Percentiles rank a stretch among this genome's conserved stretches.
Conservation (phyloP, 1,140 invertebrate genomes). For the Drosophila sechellia region DNA sequence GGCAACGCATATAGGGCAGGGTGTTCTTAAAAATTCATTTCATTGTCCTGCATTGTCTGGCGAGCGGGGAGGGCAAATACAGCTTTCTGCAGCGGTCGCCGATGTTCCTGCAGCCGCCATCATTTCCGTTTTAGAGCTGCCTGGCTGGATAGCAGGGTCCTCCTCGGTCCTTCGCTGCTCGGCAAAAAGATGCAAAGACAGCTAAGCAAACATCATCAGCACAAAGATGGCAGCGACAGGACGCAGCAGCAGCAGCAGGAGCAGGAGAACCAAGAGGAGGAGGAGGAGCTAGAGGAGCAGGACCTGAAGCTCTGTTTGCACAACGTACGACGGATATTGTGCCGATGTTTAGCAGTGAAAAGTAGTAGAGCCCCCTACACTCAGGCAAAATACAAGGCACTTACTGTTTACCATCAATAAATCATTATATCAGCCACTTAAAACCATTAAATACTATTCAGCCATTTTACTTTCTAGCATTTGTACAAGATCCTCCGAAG, state of each 20-base stretch:
- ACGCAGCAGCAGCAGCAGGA: slow-evolving; percentile 24
- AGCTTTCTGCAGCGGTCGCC: slow-evolving; percentile 73
- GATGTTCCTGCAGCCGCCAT: slow-evolving; percentile 69
- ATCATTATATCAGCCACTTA: too few relatives aligned
- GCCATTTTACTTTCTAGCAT: too few relatives aligned
- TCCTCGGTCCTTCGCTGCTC: slow-evolving; percentile 57
- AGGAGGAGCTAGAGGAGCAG: slow-evolving; percentile 1
- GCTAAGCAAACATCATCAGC: slow-evolving; percentile 83
- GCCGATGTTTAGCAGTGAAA: slow-evolving; percentile 74
- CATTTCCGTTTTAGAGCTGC: slow-evolving; percentile 80
- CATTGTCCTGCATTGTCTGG: slow-evolving; percentile 81
- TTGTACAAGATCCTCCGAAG: too few relatives aligned
- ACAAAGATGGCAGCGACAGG: slow-evolving; percentile 72
- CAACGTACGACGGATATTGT: slow-evolving; percentile 78
- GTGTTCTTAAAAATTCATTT: slow-evolving; percentile 82
- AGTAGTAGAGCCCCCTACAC: slow-evolving; percentile 52
- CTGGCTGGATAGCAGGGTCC: slow-evolving; percentile 31
- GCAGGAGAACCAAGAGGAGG: slow-evolving; percentile 8
- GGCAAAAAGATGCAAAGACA: slow-evolving; percentile 82
- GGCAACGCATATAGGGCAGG: slow-evolving; percentile 78
- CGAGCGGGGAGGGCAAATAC: slow-evolving; percentile 67
- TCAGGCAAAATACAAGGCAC: neutral
- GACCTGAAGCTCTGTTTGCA: slow-evolving; percentile 62
- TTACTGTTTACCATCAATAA: neutral
- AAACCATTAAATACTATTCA: too few relatives aligned